Base-by-base conservation (phyloP, 2,888 invertebrate genomes). In the Creontiades dilutus region DNA sequence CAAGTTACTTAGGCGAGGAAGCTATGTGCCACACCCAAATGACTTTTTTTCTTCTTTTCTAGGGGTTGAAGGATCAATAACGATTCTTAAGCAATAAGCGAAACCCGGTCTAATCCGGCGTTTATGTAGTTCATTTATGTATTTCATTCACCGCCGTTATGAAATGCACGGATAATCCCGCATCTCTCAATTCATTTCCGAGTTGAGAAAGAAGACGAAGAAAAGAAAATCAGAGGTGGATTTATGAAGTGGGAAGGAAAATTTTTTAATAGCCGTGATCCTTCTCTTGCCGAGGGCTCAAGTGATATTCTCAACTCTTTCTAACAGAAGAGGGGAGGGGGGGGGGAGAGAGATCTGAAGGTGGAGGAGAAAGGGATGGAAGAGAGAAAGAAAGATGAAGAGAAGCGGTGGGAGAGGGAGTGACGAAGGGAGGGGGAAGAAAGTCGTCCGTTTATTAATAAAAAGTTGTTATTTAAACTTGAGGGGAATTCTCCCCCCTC, bases 381-480 rank as follows among this genome's bases (percentile, higher is more conserved):
- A 76, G 14, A 46, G 76, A 28, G 76, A 11, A 37, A 16, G 37
- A 14, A 76, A 5, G 76, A 76, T 28, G 28, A 28, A n/a, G 76
- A 12, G 11, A 37, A 1, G 76, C 37, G 28, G 76, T 13, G 28
- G 78, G 16, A 19, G 78, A 16, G 78, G 3, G 23, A 28, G 13
- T 76, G 76, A 46, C 16, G 76, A 46, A 19, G 78, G 82, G 81
- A 27, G 81, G 48, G n/a, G 81, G 76, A 76, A 75, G 76, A 86
- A 86, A 68, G 75, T 68, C 89, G 80, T 80, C 68, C 89, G 81
- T 89, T 89, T 89, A 89, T 89, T 89, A 89, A 89, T 89, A 89
- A 89, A 88, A 89, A 89, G 89, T 89, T 86, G 86, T 86, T 89
- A 89, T 89, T 89, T 89, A 89, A 89, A 89, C 89, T 89, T 89